phyloP scores from a whole-genome alignment of 2,888 invertebrate genomes.

The Netelia melanura region DNA sequence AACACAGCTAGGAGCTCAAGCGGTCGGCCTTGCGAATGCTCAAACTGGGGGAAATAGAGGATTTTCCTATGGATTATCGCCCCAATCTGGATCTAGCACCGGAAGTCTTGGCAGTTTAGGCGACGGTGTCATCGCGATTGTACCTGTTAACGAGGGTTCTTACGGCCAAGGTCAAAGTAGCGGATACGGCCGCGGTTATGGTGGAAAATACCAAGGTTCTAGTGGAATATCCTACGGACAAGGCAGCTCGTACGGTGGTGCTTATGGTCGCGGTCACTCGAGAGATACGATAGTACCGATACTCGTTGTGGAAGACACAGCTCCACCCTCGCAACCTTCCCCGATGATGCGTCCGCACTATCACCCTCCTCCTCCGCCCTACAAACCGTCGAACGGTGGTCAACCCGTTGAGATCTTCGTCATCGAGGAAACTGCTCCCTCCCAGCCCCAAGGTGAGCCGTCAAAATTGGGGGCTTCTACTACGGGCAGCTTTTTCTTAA shows the following conservation, averaged over 20 bases:
- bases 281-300: slow-evolving; percentile 60
- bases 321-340: slow-evolving; percentile 19
- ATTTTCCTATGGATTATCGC: slow-evolving; percentile 1
- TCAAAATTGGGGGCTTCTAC: slow-evolving; percentile 35
- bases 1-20: slow-evolving; percentile 44
- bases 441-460: slow-evolving; percentile 70
- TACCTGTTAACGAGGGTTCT: slow-evolving; percentile 43
- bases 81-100: slow-evolving; percentile 45
- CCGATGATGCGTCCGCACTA: slow-evolving; percentile 45
- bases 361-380: slow-evolving; percentile 59
- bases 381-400: slow-evolving; percentile 37
- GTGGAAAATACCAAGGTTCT: slow-evolving; percentile 29
- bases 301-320: slow-evolving; percentile 55
- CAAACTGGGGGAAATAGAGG: slow-evolving; percentile 36
- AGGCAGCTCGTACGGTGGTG: slow-evolving; percentile 24
- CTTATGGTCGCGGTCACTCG: slow-evolving; percentile 26
- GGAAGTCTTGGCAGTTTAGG: slow-evolving; percentile 32
- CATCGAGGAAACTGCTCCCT: slow-evolving; percentile 72
- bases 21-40: slow-evolving; percentile 17
- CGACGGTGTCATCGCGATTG: slow-evolving; percentile 50
- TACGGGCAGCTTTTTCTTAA: slow-evolving; percentile 14
- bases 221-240: slow-evolving; percentile 30
- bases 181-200: slow-evolving; percentile 22
- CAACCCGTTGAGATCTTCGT: slow-evolving; percentile 74
- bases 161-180: slow-evolving; percentile 25